Conservation (phyloP, 1,140 invertebrate species). For the Sitobion miscanthi region DNA sequence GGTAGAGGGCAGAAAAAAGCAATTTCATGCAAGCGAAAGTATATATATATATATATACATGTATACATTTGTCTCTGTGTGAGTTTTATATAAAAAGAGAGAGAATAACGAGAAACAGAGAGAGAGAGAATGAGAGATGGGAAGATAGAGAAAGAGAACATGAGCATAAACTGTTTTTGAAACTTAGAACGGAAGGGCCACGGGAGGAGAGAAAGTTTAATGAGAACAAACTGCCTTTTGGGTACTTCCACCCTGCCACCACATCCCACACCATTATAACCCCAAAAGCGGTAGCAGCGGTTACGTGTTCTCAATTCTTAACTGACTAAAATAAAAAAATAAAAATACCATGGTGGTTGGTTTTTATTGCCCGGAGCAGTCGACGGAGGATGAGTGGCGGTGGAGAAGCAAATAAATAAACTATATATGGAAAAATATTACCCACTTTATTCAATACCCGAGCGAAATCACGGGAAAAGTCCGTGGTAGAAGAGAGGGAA, state of each 20-base stretch:
- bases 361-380: conserved; percentile 49
- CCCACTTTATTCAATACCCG: conserved; percentile 55
- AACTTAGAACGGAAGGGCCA: conserved; percentile 13
- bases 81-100: conserved; percentile 25
- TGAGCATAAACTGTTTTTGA: conserved; percentile 53
- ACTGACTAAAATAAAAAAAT: conserved; percentile 10
- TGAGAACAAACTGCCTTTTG: conserved; percentile 56
- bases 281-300: conserved; percentile 50
- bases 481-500: background rate
- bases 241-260: conserved; percentile 29
- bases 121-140: background rate
- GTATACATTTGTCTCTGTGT: background rate
- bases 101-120: background rate
- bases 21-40: conserved; percentile 55
- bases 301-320: conserved; percentile 56
- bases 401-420: conserved; percentile 35
- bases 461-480: conserved; percentile 12
- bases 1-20: conserved; percentile 46
- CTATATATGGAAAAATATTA: conserved; percentile 50
- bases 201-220: conserved; percentile 50
- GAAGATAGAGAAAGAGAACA: background rate
- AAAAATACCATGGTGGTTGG: conserved; percentile 50
- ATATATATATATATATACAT: conserved; percentile 40
- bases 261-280: background rate
- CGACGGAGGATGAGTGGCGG: background rate